phyloP scores from a whole-genome alignment of 2,888 invertebrate genomes.

The Euphydryas editha region DNA sequence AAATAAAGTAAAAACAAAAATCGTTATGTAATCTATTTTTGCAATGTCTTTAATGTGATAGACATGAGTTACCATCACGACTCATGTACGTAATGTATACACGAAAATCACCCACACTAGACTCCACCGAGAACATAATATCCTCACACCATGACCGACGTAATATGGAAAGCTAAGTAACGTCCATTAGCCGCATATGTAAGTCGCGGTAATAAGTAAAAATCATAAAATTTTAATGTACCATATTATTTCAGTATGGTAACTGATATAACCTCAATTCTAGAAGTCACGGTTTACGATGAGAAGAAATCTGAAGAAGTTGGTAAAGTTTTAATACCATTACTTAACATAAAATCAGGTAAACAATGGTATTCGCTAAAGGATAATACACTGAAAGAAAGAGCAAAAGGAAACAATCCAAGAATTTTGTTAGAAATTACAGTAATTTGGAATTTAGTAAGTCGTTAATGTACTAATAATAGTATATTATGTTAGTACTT shows the following conservation, averaged over 20 bases:
- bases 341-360: slow-evolving; percentile 91
- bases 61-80: too few relatives aligned
- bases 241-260: slow-evolving; percentile 84
- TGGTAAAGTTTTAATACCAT: slow-evolving; percentile 94
- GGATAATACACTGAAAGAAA: slow-evolving; percentile 92
- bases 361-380: slow-evolving; percentile 98
- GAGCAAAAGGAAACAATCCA: slow-evolving; percentile 94
- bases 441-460: slow-evolving; percentile 94
- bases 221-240: not conserved
- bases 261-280: slow-evolving; percentile 95
- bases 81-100: too few relatives aligned
- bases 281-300: slow-evolving; percentile 96
- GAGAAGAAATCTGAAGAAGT: slow-evolving; percentile 98
- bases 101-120: too few relatives aligned
- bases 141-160: too few relatives aligned
- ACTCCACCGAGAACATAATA: too few relatives aligned
- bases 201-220: not conserved
- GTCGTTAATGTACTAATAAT: slow-evolving; percentile 46
- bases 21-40: too few relatives aligned
- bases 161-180: too few relatives aligned
- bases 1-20: too few relatives aligned
- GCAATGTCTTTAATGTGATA: too few relatives aligned
- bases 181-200: too few relatives aligned
- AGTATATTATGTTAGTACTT: not conserved
- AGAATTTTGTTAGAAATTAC: slow-evolving; percentile 94